Evolutionary conservation across 2,113 vertebrate species (phyloP).

Genomic region (Cyprinus carpio): DNA sequence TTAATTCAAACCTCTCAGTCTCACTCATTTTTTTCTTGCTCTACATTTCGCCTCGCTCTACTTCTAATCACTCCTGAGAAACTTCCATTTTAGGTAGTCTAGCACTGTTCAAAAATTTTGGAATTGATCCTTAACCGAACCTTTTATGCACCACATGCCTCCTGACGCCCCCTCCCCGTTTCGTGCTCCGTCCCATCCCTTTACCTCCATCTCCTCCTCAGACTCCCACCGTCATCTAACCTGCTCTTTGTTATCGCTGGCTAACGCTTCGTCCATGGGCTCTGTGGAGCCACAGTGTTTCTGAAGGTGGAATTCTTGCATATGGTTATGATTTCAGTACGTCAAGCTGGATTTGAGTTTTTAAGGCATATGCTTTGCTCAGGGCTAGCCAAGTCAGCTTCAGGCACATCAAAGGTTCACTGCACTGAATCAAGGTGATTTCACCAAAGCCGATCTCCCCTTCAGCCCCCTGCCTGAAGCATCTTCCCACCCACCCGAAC

Average conservation of each 20-base stretch:
- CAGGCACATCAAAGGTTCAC: conserved; percentile 94
- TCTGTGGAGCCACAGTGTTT: conserved; percentile 82
- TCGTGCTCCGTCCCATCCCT: conserved; percentile 64
- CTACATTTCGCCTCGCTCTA: conserved; percentile 49
- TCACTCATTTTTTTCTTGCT: conserved; percentile 56
- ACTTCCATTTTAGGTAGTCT: conserved; percentile 95
- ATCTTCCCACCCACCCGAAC: conserved; percentile 19
- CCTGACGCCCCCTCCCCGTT: conserved; percentile 35
- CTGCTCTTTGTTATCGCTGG: conserved; percentile 97
- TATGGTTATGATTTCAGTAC: conserved; percentile 98
- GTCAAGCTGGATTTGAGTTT: conserved; percentile 85
- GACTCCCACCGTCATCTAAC: conserved; percentile 84
- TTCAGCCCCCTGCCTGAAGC: conserved; percentile 50
- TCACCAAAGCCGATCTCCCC: conserved; percentile 70
- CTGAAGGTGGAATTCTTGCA: conserved; percentile 84
- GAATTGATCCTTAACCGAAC: conserved; percentile 76
- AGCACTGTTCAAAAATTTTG: conserved; percentile 76
- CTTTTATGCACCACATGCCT: conserved; percentile 62
- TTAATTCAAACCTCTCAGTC: conserved; percentile 67
- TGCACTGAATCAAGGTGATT: conserved; percentile 97
- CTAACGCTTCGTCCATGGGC: conserved; percentile 90
- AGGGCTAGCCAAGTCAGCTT: conserved; percentile 84
- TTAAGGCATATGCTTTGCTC: conserved; percentile 82
- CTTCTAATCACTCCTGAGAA: conserved; percentile 83
- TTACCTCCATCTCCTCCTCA: conserved; percentile 67